These are phyloP conservation scores for Polyommatus iphigenia DNA, from an alignment of 2,888 invertebrate species.

Conservation along the genomic window DNA sequence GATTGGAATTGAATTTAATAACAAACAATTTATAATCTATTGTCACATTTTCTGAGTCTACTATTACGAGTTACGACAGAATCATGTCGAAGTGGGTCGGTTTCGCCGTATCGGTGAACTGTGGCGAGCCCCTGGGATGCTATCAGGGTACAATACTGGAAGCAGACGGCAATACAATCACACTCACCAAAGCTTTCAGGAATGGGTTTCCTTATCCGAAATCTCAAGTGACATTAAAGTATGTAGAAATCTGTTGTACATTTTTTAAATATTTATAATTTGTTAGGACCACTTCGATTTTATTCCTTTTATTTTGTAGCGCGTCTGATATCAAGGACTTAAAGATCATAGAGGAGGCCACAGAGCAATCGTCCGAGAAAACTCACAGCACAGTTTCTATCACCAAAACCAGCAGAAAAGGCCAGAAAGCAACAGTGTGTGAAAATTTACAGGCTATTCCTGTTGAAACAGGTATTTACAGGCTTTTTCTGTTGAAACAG, in stretches of 20 bases:
- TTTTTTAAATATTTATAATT: background rate
- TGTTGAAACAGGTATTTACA: too few species aligned
- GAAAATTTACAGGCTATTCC: slow-evolving; percentile 67
- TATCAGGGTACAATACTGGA: slow-evolving; percentile 89
- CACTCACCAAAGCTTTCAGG: slow-evolving; percentile 89
- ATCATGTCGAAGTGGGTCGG: slow-evolving; percentile 85
- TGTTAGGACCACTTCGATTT: slow-evolving; percentile 8
- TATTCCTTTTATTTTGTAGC: slow-evolving; percentile 59
- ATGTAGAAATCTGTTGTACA: slow-evolving; percentile 42
- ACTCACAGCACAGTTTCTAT: slow-evolving; percentile 69
- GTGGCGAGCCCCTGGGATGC: slow-evolving; percentile 86
- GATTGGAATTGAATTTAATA: background rate
- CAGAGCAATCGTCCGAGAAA: slow-evolving; percentile 62
- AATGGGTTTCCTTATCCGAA: slow-evolving; percentile 85
- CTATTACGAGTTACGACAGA: background rate
- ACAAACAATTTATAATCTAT: background rate
- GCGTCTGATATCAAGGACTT: slow-evolving; percentile 87
- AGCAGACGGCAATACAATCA: slow-evolving; percentile 86
- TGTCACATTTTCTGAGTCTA: background rate
- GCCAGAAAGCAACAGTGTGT: slow-evolving; percentile 63
- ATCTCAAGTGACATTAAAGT: slow-evolving; percentile 75
- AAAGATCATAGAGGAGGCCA: slow-evolving; percentile 85
- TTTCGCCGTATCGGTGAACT: slow-evolving; percentile 91
- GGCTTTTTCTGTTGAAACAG: too few species aligned
- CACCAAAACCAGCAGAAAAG: slow-evolving; percentile 57